phyloP scores from a whole-genome alignment of 2,797 vertebrate species.

The Squalus acanthias region DNA sequence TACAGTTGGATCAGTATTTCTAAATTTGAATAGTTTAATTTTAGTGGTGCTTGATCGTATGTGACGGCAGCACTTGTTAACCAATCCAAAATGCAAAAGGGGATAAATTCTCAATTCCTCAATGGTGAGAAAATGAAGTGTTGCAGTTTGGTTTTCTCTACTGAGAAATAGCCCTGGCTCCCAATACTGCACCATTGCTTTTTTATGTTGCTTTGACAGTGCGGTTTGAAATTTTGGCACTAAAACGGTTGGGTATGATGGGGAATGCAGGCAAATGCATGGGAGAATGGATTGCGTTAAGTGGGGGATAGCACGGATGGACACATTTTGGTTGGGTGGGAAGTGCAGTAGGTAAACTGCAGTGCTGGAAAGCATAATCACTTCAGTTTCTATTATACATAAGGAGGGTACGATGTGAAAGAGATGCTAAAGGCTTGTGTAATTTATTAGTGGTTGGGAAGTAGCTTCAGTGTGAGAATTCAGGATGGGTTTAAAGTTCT shows the following conservation, averaged over 20 bases:
- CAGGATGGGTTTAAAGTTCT: not conserved
- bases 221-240: not conserved
- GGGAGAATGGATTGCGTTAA: too few species aligned
- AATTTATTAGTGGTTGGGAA: not conserved
- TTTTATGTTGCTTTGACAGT: not conserved
- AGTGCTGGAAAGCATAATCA: not conserved
- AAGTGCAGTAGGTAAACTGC: not conserved
- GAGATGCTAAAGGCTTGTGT: not conserved
- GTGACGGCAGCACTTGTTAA: too few species aligned
- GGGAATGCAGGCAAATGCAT: not conserved
- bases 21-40: too few species aligned
- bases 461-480: not conserved
- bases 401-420: not conserved
- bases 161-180: not conserved
- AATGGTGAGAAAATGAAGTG: too few species aligned
- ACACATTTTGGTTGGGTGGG: not conserved
- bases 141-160: too few species aligned
- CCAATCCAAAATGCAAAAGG: too few species aligned
- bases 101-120: too few species aligned
- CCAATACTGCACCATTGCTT: not conserved
- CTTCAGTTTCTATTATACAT: not conserved
- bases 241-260: not conserved
- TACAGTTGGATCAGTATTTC: too few species aligned
- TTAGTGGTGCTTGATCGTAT: too few species aligned
- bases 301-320: too few species aligned